Evolutionary conservation across 2,797 vertebrate species (phyloP).

Genomic region (Adrianichthys oophorus): DNA sequence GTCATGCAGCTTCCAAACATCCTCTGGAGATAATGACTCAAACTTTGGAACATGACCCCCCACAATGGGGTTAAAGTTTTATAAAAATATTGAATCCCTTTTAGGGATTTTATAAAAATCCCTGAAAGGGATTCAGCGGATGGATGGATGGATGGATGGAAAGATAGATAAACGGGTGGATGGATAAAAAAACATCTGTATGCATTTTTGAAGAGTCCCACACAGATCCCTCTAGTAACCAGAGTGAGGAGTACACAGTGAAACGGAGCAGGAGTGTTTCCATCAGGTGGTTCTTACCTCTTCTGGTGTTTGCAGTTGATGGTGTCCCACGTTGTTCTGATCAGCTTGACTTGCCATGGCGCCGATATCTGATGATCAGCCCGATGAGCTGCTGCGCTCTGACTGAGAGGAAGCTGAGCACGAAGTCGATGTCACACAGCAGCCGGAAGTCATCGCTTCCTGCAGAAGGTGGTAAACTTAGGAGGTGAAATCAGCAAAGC

Average conservation of each 20-base stretch:
- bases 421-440: conserved; percentile 33
- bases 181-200: too few species aligned
- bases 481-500: neutral
- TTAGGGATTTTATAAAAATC: too few species aligned
- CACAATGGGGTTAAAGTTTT: too few species aligned
- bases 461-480: conserved; percentile 62
- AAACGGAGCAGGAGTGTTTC: too few species aligned
- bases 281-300: conserved; percentile 55
- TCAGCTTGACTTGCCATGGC: conserved; percentile 60
- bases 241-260: too few species aligned
- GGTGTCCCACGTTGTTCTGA: conserved; percentile 32
- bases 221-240: too few species aligned
- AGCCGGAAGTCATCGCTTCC: conserved; percentile 79
- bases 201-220: too few species aligned
- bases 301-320: conserved; percentile 63
- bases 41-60: neutral
- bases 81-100: too few species aligned
- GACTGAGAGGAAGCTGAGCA: conserved; percentile 43
- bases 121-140: too few species aligned
- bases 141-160: too few species aligned
- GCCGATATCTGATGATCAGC: conserved; percentile 29
- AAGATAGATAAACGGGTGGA: too few species aligned
- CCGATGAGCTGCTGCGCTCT: conserved; percentile 18
- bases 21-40: conserved; percentile 29
- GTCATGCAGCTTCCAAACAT: conserved; percentile 47